Base-by-base conservation (phyloP, 2,888 invertebrate genomes). In the Acholoe squamosa region DNA sequence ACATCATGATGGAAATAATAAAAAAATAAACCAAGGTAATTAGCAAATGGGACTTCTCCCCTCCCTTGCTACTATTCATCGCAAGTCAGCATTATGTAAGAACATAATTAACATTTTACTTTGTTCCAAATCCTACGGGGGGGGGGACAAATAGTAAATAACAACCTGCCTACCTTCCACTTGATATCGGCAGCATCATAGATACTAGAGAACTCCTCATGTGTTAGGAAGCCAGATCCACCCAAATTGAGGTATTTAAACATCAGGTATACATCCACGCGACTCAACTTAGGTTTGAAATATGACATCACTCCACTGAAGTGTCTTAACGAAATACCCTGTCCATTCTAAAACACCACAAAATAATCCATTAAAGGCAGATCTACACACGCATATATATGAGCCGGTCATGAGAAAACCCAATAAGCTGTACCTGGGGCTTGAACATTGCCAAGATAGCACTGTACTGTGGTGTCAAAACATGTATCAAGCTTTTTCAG, bases 281-380 rank as follows among this genome's bases (percentile, higher is more conserved):
- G 96, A 91, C 97, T 96, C 95, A 97, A 97, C 92, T 97, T 97
- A 12, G 98, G 98, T 54, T 97, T 97, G 94, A 97, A 98, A 95
- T 97, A 97, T 54, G 97, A 96, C 97, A 98, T 97, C 91, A 98
- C 96, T 0, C 98, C 98, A 80, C 97, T 97, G 95, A 98, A 98
- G 95, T 98, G 98, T 51, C 97, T 96, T 95, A 98, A 97, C 56
- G 94, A 94, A 43, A 96, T 94, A 80, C 97, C 97, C 77, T 97
- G 96, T 0, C 97, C 97, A 93, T 97, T 97, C 93, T 94, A 92
- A 76, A 93, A 93, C 91, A 90, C 3, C 16, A 19, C 67, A 31
- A 91, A 28, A 31, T 22, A 22, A 51, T 43, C 43, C 10, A 43
- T 43, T 10, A 43, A 43, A 3, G 10, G 10, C 43, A 43, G 43